These are phyloP conservation scores for Ptilorrhoa leucosticta DNA, from an alignment of 2,113 vertebrate genomes.

Conservation along the genomic window DNA sequence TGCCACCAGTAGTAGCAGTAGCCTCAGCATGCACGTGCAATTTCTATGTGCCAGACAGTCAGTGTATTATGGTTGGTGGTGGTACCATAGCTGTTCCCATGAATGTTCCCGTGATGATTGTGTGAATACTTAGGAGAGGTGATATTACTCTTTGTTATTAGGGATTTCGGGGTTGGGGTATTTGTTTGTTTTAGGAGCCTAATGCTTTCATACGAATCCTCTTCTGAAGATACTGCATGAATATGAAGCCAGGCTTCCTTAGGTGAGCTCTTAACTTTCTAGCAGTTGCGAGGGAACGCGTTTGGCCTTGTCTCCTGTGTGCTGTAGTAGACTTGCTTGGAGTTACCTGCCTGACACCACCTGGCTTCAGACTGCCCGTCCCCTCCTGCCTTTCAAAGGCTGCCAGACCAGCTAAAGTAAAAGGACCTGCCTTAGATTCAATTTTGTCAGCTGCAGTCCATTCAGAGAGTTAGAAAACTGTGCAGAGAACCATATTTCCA, in stretches of 20 bases:
- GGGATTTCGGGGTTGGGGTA: neutral
- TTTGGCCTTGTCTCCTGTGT: fast-evolving
- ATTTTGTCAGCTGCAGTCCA: neutral
- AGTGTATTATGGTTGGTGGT: neutral
- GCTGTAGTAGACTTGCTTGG: neutral
- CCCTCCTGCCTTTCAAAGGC: neutral
- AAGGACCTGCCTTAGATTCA: neutral
- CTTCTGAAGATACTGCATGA: neutral
- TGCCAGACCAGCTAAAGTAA: neutral
- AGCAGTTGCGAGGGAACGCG: no score
- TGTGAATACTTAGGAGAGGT: neutral
- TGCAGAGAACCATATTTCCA: neutral
- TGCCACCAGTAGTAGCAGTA: neutral
- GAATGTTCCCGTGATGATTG: neutral
- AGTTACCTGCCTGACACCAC: neutral
- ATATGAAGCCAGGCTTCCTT: neutral
- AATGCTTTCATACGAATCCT: neutral
- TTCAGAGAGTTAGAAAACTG: neutral
- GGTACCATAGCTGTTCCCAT: neutral
- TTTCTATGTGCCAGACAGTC: neutral
- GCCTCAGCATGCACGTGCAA: fast-evolving
- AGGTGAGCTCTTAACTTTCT: neutral
- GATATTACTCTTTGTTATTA: neutral
- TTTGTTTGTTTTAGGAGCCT: neutral
- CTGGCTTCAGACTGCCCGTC: neutral